These are phyloP conservation scores for Seriola quinqueradiata DNA, from an alignment of 2,113 vertebrate species.

Conservation along the genomic window DNA sequence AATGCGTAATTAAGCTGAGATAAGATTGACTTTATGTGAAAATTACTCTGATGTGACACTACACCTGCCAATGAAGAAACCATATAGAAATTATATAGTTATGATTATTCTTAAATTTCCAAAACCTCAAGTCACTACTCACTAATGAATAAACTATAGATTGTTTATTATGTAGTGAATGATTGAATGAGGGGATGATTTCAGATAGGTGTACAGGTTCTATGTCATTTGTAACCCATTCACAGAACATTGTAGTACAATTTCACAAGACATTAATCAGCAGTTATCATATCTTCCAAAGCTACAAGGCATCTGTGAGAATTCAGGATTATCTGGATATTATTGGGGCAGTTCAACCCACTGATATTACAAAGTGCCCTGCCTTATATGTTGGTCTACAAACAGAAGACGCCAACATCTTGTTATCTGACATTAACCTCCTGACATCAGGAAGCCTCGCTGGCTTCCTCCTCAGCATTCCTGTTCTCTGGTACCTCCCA, in stretches of 20 bases:
- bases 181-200: neutral
- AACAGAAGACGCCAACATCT: slow-evolving; percentile 6
- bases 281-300: neutral
- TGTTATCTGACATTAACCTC: slow-evolving; percentile 25
- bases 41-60: neutral
- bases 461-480: slow-evolving; percentile 45
- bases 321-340: neutral
- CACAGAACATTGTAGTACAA: neutral
- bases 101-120: neutral
- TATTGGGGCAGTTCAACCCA: neutral
- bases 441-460: slow-evolving; percentile 32
- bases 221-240: neutral
- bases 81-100: neutral
- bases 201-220: neutral
- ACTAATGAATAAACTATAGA: neutral
- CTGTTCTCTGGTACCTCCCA: slow-evolving; percentile 34
- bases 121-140: neutral
- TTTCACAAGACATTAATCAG: slow-evolving; percentile 16
- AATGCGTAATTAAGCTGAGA: neutral
- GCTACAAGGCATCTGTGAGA: neutral
- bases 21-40: neutral
- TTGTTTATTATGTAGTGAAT: neutral
- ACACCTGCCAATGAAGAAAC: neutral
- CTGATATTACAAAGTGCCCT: neutral
- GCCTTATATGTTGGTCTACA: neutral